Conservation (phyloP, 2,113 vertebrate genomes). For the Arvicanthis niloticus region DNA sequence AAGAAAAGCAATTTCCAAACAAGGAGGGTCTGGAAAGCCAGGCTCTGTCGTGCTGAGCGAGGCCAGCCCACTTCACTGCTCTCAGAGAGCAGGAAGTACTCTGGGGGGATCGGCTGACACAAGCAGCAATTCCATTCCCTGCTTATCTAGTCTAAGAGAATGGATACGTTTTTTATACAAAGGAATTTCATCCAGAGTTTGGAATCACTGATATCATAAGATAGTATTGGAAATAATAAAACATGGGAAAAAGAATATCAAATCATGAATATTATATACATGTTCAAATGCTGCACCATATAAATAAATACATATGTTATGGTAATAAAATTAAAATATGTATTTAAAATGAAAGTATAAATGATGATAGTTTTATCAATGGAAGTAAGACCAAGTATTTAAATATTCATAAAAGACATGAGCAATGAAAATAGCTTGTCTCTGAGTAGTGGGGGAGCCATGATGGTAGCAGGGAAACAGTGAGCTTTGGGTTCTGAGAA, state of each 20-base stretch:
- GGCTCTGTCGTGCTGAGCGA: slow-evolving; percentile 48
- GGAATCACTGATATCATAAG: slow-evolving; percentile 49
- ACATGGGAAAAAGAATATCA: slow-evolving; percentile 8
- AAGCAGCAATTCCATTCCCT: background rate
- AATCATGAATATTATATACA: background rate
- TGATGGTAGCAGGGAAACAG: slow-evolving; percentile 44
- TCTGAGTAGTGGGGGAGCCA: background rate
- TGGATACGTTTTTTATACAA: slow-evolving; percentile 20
- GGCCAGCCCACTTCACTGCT: slow-evolving; percentile 51
- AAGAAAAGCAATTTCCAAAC: slow-evolving; percentile 59
- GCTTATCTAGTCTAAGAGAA: slow-evolving; percentile 43
- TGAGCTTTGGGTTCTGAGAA: background rate
- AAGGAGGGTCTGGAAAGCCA: slow-evolving; percentile 19
- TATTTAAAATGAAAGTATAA: slow-evolving; percentile 6
- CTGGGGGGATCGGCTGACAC: background rate
- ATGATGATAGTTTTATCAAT: slow-evolving; percentile 13
- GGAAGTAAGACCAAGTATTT: slow-evolving; percentile 21
- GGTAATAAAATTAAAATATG: background rate
- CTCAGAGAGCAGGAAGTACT: background rate
- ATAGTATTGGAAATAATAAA: background rate
- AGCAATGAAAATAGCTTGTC: slow-evolving; percentile 40
- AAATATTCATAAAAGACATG: slow-evolving; percentile 44
- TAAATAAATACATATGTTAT: background rate
- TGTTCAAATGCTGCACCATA: background rate
- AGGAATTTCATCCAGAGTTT: slow-evolving; percentile 56